Conservation (phyloP, 2,888 invertebrate genomes). For the Melinaea marsaeus region DNA sequence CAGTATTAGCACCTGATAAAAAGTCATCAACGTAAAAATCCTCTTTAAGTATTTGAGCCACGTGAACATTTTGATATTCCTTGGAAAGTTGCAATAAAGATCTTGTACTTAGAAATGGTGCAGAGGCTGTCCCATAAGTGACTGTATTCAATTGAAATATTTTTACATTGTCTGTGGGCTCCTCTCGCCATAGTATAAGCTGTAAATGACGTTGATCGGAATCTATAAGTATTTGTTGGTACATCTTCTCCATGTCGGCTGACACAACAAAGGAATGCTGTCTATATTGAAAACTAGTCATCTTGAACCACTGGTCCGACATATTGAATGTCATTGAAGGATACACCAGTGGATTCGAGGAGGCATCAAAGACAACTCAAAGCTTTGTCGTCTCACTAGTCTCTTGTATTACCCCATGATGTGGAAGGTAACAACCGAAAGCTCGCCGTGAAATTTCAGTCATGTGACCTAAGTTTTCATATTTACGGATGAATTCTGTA, state of each 20-base stretch:
- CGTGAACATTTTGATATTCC: constrained; percentile 25
- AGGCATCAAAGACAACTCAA: constrained; percentile 20
- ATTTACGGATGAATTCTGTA: no score
- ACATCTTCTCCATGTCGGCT: not conserved
- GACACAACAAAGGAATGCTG: not conserved
- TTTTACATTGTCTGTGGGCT: constrained; percentile 6
- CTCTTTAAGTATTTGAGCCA: constrained; percentile 17
- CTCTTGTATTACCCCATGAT: no score
- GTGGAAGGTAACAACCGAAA: no score
- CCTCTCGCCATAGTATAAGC: constrained; percentile 30
- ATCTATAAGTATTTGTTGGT: constrained; percentile 11
- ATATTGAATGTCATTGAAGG: constrained; percentile 30
- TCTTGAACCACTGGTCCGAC: not conserved
- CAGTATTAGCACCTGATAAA: constrained; percentile 20
- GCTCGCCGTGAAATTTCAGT: no score
- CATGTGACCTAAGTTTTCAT: no score
- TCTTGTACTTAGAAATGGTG: constrained; percentile 26
- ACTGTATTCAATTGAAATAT: constrained; percentile 35
- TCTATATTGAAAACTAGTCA: not conserved
- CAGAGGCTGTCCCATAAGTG: constrained; percentile 38
- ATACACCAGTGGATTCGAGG: constrained; percentile 21
- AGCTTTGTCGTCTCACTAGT: no score
- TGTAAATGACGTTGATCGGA: constrained; percentile 27
- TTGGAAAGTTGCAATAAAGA: constrained; percentile 26
- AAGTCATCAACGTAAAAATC: constrained; percentile 35